A percentile compares a stretch with the other conserved stretches of the same genome.
These are phyloP conservation scores for Pseudochirops cupreus DNA, from an alignment of 2,797 vertebrate genomes.

Conservation along the genomic window DNA sequence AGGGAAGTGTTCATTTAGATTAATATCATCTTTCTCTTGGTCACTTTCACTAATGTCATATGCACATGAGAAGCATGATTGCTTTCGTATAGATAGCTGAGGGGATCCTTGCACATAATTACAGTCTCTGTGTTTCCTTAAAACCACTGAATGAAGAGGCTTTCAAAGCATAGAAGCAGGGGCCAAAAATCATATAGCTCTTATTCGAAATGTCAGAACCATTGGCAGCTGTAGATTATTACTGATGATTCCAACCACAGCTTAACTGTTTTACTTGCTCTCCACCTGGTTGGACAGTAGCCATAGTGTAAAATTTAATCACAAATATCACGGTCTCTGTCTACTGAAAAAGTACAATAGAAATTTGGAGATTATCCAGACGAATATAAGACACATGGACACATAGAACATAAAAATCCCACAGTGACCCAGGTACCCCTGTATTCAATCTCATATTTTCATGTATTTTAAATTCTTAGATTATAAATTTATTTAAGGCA, in stretches of 20 bases:
- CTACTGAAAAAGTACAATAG: background rate
- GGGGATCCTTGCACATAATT: background rate
- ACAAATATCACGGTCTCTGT: background rate
- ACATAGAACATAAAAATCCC: background rate
- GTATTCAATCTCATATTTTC: background rate
- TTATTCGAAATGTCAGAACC: fast-evolving
- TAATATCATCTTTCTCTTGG: background rate
- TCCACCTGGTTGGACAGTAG: background rate
- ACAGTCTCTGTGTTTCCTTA: background rate
- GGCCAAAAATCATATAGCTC: background rate
- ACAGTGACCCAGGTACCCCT: background rate
- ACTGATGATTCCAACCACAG: background rate
- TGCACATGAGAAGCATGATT: background rate
- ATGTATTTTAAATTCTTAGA: background rate
- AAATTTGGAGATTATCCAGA: background rate
- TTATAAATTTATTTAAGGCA: background rate
- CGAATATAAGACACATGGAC: background rate
- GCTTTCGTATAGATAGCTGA: background rate
- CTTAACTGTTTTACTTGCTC: background rate
- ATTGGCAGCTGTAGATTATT: no score
- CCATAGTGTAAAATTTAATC: background rate
- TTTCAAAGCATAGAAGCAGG: background rate
- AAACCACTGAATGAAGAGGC: background rate
- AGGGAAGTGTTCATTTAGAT: background rate
- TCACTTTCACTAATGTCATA: background rate